These are phyloP conservation scores for Enteromius paludinosus DNA, from an alignment of 2,797 vertebrate species.

Conservation along the genomic window DNA sequence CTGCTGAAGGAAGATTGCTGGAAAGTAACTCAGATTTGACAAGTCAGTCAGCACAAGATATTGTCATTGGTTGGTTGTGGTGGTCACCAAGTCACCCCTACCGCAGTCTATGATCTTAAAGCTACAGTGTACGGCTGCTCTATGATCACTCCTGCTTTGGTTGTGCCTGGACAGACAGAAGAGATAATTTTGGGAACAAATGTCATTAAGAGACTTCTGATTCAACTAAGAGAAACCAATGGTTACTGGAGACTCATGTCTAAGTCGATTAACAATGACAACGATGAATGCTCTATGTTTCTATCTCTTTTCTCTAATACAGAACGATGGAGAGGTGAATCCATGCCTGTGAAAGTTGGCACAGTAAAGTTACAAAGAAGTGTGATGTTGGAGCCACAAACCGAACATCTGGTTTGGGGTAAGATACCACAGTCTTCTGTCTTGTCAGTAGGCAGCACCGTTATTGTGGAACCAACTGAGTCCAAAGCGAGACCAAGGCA, in stretches of 20 bases:
- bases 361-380: constrained; percentile 27
- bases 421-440: constrained; percentile 33
- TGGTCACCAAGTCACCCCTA: background rate
- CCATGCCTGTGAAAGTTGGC: background rate
- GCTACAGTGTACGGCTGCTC: constrained; percentile 1
- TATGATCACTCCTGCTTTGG: background rate
- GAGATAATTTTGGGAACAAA: constrained; percentile 34
- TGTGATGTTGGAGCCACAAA: constrained; percentile 34
- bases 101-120: background rate
- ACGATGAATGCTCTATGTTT: constrained; percentile 19
- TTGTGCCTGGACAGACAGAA: constrained; percentile 29
- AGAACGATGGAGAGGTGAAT: constrained; percentile 40
- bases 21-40: background rate
- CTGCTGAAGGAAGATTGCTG: background rate
- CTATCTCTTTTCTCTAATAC: constrained; percentile 28
- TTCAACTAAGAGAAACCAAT: background rate
- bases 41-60: constrained; percentile 15
- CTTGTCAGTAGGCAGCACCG: constrained; percentile 48
- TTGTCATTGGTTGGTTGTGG: constrained; percentile 19
- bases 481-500: constrained; percentile 35
- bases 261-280: constrained; percentile 14
- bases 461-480: constrained; percentile 36
- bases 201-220: constrained; percentile 32
- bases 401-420: constrained; percentile 43
- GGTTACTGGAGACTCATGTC: constrained; percentile 27